Conservation (phyloP, 2,797 vertebrate species). For the Allobates femoralis region DNA sequence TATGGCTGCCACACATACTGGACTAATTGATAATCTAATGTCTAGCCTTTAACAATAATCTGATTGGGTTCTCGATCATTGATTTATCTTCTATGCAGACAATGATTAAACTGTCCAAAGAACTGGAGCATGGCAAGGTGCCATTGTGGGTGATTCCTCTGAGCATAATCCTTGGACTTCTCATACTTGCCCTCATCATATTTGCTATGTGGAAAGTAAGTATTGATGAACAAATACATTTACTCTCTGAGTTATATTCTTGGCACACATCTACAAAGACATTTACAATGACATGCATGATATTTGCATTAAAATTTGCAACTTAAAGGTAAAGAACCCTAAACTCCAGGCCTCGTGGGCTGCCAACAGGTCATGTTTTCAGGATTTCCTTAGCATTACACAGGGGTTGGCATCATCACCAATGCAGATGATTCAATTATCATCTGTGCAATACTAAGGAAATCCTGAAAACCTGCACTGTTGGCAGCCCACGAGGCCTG, state of each 20-base stretch:
- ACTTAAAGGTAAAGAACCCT: no score
- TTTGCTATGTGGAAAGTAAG: slow-evolving; percentile 94
- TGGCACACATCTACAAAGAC: neutral
- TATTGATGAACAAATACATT: neutral
- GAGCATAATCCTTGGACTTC: slow-evolving; percentile 89
- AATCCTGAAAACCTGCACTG: no score
- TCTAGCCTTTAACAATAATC: neutral
- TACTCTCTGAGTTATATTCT: neutral
- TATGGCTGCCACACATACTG: no score
- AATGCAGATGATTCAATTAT: no score
- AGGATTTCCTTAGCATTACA: no score
- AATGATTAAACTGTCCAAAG: slow-evolving; percentile 89
- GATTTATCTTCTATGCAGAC: slow-evolving; percentile 76
- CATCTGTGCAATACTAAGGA: no score
- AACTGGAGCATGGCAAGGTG: slow-evolving; percentile 80
- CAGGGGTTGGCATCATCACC: no score
- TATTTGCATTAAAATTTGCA: neutral
- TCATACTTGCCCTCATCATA: slow-evolving; percentile 92
- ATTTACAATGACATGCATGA: neutral
- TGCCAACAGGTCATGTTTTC: no score
- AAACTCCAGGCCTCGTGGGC: no score
- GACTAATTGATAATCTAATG: no score
- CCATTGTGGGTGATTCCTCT: slow-evolving; percentile 93
- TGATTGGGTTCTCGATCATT: neutral
- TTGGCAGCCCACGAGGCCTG: no score